Conservation (phyloP, 2,113 vertebrate species). For the Pantherophis guttatus region DNA sequence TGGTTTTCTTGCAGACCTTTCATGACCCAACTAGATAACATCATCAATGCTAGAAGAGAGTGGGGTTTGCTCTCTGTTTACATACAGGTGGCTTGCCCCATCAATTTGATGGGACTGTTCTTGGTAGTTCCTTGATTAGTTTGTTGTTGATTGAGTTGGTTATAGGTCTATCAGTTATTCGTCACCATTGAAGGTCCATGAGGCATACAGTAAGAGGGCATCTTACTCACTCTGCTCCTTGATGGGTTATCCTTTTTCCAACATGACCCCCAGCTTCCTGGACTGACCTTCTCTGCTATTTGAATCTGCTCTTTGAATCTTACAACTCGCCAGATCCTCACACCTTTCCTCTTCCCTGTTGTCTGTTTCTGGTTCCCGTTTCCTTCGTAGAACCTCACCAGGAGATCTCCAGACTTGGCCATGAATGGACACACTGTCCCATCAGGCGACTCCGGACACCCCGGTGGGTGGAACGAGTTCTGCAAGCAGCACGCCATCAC, state of each 20-base stretch:
- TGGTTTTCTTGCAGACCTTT: too few relatives aligned
- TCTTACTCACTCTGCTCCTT: fast-evolving
- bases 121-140: background rate
- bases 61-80: background rate
- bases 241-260: fast-evolving
- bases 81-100: background rate
- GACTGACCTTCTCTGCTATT: background rate
- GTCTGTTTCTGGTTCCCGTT: background rate
- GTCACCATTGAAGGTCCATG: background rate
- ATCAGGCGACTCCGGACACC: slow-evolving; percentile 65
- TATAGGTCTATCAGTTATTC: background rate
- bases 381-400: slow-evolving; percentile 74
- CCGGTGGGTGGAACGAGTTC: slow-evolving; percentile 93
- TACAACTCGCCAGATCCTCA: background rate
- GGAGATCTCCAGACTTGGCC: slow-evolving; percentile 80
- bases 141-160: background rate
- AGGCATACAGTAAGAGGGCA: too few relatives aligned
- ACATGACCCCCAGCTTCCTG: background rate
- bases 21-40: too few relatives aligned
- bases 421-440: slow-evolving; percentile 92
- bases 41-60: too few relatives aligned
- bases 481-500: slow-evolving; percentile 92
- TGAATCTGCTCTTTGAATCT: background rate
- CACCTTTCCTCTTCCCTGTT: background rate
- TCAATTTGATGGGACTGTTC: background rate